Evolutionary conservation across 2,888 invertebrate species (phyloP), one percentile per base, ranked within the genome.

Genomic region (Anthrax anthrax): DNA sequence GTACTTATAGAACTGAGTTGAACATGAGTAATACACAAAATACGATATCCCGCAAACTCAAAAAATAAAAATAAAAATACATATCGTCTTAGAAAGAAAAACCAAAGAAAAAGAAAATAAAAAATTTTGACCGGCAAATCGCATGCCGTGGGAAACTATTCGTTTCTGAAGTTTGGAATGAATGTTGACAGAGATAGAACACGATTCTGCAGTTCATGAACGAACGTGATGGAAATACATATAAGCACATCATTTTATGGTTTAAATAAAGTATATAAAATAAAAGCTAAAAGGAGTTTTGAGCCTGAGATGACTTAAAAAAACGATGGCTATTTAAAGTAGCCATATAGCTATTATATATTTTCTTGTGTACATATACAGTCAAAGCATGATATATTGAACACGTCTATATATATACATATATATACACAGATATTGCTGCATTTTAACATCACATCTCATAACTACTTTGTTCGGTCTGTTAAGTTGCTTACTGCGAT

Each of bases 81-180:
- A 5, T 32, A 32, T 12, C 29, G 3, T 29, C 12, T 5, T 12
- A 32, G 12, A 12, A 32, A 32, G 2, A 12, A 32, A 16, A 36
- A 36, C n/a, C n/a, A 36, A 36, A 14, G 4, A 1, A 16, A 36
- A 42, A 38, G 37, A 46, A 42, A 42, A 46, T 37, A 36, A 37
- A 38, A 29, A 39, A 17, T 12, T 67, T 67, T 68, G 67, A 68
- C 68, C 68, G 67, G 68, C 67, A 65, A 68, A 68, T 68, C 67
- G 67, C 64, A 68, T 68, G 67, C 68, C 68, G 68, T 68, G 68
- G 68, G 68, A 68, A 68, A 68, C 68, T 67, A 68, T 68, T 68
- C 65, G 66, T 67, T 66, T 52, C 51, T 52, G 48, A 38, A 29
- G 46, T 38, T 42, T 42, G 46, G 46, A 46, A 46, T 42, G 46